phyloP scores from a whole-genome alignment of 2,888 invertebrate genomes.

The Nebria salina region DNA sequence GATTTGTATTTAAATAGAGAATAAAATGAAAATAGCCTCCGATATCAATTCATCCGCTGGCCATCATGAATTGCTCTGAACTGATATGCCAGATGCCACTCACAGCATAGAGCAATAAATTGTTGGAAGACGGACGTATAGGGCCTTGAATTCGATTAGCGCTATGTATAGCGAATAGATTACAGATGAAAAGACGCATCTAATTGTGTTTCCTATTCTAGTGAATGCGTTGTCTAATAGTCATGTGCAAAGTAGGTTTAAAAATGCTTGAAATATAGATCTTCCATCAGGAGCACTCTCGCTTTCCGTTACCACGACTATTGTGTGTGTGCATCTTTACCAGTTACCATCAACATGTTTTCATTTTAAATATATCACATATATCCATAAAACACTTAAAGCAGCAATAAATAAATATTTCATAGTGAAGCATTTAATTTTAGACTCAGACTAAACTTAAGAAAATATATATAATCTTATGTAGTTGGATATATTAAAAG shows the following conservation, averaged over 20 bases:
- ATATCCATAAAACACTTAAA: too few relatives aligned
- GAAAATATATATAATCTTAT: too few relatives aligned
- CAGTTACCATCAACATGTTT: conserved; percentile 44
- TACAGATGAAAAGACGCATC: conserved; percentile 5
- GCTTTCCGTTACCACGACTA: conserved; percentile 49
- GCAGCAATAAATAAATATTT: too few relatives aligned
- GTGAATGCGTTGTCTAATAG: conserved; percentile 45
- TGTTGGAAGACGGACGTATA: conserved; percentile 2
- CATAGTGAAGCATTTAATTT: too few relatives aligned
- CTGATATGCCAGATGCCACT: not conserved
- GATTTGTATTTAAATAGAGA: too few relatives aligned
- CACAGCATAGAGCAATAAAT: conserved; percentile 22
- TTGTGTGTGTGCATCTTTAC: conserved; percentile 45
- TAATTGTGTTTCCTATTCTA: conserved; percentile 41
- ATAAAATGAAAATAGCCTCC: too few relatives aligned
- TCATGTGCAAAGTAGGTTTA: conserved; percentile 47
- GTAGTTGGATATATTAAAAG: too few relatives aligned
- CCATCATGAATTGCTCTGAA: not conserved
- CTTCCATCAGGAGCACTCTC: conserved; percentile 48
- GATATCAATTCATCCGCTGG: not conserved
- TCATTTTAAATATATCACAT: not conserved
- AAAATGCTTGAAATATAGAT: conserved; percentile 50
- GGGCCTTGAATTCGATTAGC: conserved; percentile 12
- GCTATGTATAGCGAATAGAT: not conserved
- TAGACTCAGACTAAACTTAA: too few relatives aligned